These are phyloP conservation scores for Scylla paramamosain DNA, from an alignment of 1,140 invertebrate species.

Conservation along the genomic window DNA sequence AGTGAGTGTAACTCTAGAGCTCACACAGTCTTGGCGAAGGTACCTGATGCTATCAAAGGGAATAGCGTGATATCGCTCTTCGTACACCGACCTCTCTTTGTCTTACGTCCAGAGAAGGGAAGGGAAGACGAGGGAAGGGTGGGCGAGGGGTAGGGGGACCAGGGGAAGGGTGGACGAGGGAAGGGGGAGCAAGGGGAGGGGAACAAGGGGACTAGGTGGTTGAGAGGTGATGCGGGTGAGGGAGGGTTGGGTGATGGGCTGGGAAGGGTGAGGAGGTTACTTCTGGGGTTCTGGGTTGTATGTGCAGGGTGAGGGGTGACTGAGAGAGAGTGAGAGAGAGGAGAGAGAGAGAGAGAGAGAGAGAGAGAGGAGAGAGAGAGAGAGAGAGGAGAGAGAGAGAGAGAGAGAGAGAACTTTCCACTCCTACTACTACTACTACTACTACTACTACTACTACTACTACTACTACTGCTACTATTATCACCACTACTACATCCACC, in stretches of 20 bases:
- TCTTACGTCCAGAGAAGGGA: background rate
- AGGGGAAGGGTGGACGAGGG: background rate
- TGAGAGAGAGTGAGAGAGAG: too few relatives aligned
- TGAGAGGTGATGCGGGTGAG: background rate
- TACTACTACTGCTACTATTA: too few relatives aligned
- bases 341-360: too few relatives aligned
- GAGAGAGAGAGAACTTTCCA: too few relatives aligned
- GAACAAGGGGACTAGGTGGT: background rate
- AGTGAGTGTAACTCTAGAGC: slow-evolving; percentile 37
- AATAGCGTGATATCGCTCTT: slow-evolving; percentile 45
- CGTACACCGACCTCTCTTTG: slow-evolving; percentile 29
- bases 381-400: too few relatives aligned
- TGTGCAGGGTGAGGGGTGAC: too few relatives aligned
- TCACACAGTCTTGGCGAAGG: slow-evolving; percentile 16
- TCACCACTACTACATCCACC: too few relatives aligned
- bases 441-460: too few relatives aligned
- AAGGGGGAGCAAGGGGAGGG: background rate
- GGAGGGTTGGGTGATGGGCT: background rate
- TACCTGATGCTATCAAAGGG: slow-evolving; percentile 22
- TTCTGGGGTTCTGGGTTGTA: too few relatives aligned
- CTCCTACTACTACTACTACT: too few relatives aligned
- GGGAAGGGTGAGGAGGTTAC: background rate
- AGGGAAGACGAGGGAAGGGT: background rate
- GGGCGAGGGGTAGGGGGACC: background rate
- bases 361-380: too few relatives aligned